Base-by-base conservation (phyloP, 2,888 invertebrate genomes). In the Acleris cristana region DNA sequence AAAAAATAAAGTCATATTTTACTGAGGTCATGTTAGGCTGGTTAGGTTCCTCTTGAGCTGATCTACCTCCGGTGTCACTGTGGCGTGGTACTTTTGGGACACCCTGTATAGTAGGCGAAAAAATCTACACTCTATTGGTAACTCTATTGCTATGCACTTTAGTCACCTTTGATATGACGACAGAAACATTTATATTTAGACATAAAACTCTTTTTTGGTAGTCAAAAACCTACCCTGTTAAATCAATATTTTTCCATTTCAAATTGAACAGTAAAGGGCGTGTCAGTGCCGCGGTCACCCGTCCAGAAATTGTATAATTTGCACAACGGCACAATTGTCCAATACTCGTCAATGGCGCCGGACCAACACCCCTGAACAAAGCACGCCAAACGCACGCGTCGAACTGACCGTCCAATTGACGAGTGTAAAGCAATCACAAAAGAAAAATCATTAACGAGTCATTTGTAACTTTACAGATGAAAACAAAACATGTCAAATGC, bases 251-350 rank as follows among this genome's bases (percentile, higher is more conserved):
- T 61, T 56, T 51, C 40, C 18, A 56, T 56, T 56, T 56, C 23
- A 45, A 19, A 45, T 61, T 57, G 53, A 62, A 58, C 58, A 40
- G 26, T 62, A 67, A 23, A 65, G 60, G 73, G 70, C 69, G 72
- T 71, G 67, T 62, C 66, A 78, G 79, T 64, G 70, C 66, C 70
- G 69, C 70, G 87, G 87, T 87, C 87, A 87, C 77, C 84, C 83
- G 83, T 76, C 80, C 82, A 83, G 82, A 87, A 85, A 87, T 88
- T 88, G 87, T 89, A 88, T 84, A 89, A 90, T 91, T 90, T 88
- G 56, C 56, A 45, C 66, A 66, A 66, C 61, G 84, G 86, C 88
- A 90, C 89, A 87, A 86, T 85, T 75, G 80, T 74, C 77, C 78
- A 80, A 78, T 81, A 80, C 77, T 74, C 80, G 77, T 87, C 86